Percentiles rank a stretch among this genome's conserved stretches.
These are phyloP conservation scores for Lypha dubia DNA, from an alignment of 2,888 invertebrate species.

Conservation along the genomic window DNA sequence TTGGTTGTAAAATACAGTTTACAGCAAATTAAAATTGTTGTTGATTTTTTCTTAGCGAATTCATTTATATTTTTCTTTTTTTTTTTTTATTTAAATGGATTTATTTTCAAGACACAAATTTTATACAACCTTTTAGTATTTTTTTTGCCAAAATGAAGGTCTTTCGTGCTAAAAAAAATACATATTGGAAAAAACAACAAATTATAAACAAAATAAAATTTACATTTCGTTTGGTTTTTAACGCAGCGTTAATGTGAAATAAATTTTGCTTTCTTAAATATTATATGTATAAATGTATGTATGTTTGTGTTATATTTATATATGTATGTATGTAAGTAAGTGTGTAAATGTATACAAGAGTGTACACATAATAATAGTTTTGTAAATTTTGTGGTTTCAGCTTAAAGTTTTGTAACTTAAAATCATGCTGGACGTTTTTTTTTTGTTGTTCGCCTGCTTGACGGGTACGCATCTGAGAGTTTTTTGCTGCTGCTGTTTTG, in stretches of 20 bases:
- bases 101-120: constrained; percentile 49
- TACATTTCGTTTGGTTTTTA: constrained; percentile 61
- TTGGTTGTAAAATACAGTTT: constrained; percentile 67
- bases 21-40: constrained; percentile 55
- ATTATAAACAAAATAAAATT: constrained; percentile 52
- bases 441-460: not conserved
- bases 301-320: no score
- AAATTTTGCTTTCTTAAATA: constrained; percentile 23
- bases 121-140: constrained; percentile 55
- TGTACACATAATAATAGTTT: constrained; percentile 47
- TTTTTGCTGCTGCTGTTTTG: constrained; percentile 2
- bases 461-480: constrained; percentile 33
- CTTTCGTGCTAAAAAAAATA: constrained; percentile 56
- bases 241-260: constrained; percentile 44
- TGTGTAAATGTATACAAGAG: not conserved
- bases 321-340: not conserved
- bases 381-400: constrained; percentile 58
- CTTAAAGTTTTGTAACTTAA: constrained; percentile 55
- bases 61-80: no score
- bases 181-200: constrained; percentile 42
- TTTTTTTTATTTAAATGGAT: constrained; percentile 42
- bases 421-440: constrained; percentile 33
- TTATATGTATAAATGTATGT: not conserved
- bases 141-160: constrained; percentile 64
- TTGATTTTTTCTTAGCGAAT: constrained; percentile 36